Evolutionary conservation across 2,797 vertebrate species (phyloP).

Genomic region (Pteronotus mesoamericanus): DNA sequence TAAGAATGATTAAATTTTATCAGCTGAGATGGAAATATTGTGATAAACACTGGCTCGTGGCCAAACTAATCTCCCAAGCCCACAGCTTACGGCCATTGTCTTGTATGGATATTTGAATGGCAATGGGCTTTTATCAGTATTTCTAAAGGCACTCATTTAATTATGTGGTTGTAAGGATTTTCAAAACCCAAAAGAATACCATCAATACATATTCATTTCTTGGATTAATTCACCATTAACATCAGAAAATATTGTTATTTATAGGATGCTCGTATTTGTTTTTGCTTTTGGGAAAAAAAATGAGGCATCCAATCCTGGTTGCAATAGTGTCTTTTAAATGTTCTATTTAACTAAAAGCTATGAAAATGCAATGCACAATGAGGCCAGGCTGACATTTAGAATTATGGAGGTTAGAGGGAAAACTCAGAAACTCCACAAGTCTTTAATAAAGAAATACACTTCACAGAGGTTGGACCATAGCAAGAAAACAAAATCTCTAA

Average conservation of each 20-base stretch:
- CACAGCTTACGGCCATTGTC: slow-evolving; percentile 85
- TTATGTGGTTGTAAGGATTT: slow-evolving; percentile 88
- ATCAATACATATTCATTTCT: slow-evolving; percentile 87
- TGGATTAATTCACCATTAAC: slow-evolving; percentile 86
- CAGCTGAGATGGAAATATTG: slow-evolving; percentile 87
- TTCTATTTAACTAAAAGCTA: slow-evolving; percentile 70
- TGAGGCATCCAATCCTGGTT: slow-evolving; percentile 60
- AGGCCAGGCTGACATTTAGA: neutral
- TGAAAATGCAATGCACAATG: neutral
- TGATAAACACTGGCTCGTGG: slow-evolving; percentile 87
- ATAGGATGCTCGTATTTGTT: slow-evolving; percentile 77
- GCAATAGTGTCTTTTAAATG: slow-evolving; percentile 64
- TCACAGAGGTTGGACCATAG: neutral
- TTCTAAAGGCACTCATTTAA: slow-evolving; percentile 89
- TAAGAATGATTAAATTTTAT: slow-evolving; percentile 90
- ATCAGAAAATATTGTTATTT: slow-evolving; percentile 83
- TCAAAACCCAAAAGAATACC: slow-evolving; percentile 87
- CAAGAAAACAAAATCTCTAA: neutral
- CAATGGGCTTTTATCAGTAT: slow-evolving; percentile 87
- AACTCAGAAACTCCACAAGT: neutral
- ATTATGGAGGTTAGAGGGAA: neutral
- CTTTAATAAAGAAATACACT: neutral
- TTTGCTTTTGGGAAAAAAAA: slow-evolving; percentile 75
- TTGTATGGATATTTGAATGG: slow-evolving; percentile 87
- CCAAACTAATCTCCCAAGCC: slow-evolving; percentile 87